These are phyloP conservation scores for Conopomorpha cramerella DNA, from an alignment of 1,140 invertebrate species.

Conservation along the genomic window DNA sequence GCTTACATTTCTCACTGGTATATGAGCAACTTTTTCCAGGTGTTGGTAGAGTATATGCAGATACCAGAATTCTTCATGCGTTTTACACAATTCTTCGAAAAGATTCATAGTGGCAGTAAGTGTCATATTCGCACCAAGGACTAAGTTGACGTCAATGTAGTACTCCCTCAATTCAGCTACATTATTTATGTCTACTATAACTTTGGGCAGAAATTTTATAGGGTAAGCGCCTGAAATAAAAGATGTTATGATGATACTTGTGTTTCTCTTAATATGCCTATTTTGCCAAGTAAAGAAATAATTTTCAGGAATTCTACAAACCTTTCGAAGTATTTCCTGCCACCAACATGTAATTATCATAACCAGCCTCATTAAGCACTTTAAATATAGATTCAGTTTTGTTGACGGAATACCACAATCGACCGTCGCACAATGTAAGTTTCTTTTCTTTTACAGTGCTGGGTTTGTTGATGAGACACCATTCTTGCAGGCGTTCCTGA, in stretches of 20 bases:
- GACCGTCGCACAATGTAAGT: conserved; percentile 9
- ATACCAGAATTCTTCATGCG: conserved; percentile 12
- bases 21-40: conserved; percentile 10
- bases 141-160: conserved; percentile 12
- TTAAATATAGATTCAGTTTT: conserved; percentile 9
- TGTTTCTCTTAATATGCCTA: no score
- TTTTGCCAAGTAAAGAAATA: no score
- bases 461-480: conserved; percentile 11
- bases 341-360: conserved; percentile 12
- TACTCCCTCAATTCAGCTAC: conserved; percentile 7
- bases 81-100: conserved; percentile 7
- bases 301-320: no score
- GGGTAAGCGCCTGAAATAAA: conserved; percentile 9
- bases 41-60: conserved; percentile 8
- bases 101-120: conserved; percentile 9
- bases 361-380: conserved; percentile 8
- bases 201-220: conserved; percentile 9
- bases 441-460: conserved; percentile 5
- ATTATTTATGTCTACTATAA: conserved; percentile 12
- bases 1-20: conserved; percentile 27
- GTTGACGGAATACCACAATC: conserved; percentile 8
- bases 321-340: conserved; percentile 12
- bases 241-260: no score
- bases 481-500: no score
- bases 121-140: conserved; percentile 12